phyloP scores from a whole-genome alignment of 2,888 invertebrate species.

The Nymphalis urticae region DNA sequence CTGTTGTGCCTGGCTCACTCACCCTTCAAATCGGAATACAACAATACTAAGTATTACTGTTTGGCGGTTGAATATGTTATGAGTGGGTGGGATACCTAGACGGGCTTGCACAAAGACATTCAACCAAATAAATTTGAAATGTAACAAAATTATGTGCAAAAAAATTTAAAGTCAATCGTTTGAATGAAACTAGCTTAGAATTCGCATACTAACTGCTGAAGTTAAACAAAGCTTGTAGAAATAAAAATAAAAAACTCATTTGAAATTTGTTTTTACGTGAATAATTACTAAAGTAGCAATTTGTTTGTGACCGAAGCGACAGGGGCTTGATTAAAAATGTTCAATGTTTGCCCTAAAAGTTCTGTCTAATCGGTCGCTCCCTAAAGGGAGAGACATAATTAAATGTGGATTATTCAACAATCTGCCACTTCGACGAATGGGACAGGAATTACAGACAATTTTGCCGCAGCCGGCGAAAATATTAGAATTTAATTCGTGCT shows the following conservation, averaged over 20 bases:
- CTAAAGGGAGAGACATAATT: constrained; percentile 46
- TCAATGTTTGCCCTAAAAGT: constrained; percentile 51
- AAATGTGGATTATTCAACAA: constrained; percentile 53
- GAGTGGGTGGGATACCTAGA: no score
- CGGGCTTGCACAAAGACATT: no score
- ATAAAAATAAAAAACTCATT: neutral
- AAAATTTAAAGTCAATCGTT: no score
- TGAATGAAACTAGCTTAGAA: no score
- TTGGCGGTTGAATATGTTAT: no score
- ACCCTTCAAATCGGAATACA: no score
- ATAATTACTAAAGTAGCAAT: constrained; percentile 24
- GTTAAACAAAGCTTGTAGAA: no score
- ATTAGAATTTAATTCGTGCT: neutral
- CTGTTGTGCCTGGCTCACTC: no score
- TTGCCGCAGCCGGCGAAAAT: neutral
- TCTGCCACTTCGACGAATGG: constrained; percentile 27
- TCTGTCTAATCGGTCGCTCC: constrained; percentile 38
- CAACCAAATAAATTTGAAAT: no score
- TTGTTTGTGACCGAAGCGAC: constrained; percentile 23
- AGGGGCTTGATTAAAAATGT: constrained; percentile 53
- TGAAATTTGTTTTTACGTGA: constrained; percentile 17
- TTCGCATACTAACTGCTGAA: no score
- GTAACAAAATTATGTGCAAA: no score
- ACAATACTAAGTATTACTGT: no score
- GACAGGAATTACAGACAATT: constrained; percentile 17